A percentile compares a stretch with the other conserved stretches of the same genome.
Evolutionary conservation across 2,888 invertebrate genomes (phyloP).

Genomic region (Orthonevra nobilis): DNA sequence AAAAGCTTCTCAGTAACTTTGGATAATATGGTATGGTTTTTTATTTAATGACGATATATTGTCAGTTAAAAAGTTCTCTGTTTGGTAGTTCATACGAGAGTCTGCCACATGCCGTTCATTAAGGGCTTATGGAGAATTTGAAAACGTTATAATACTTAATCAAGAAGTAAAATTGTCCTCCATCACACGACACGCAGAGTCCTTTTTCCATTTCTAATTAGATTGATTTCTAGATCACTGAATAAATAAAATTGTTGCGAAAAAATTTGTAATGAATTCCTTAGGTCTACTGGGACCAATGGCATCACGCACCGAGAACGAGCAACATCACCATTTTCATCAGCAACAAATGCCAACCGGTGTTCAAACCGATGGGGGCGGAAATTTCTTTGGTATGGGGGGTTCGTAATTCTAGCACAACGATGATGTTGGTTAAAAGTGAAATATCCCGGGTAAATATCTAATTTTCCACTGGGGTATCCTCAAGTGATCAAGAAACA

Average conservation of each 20-base stretch:
- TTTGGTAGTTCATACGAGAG: no score
- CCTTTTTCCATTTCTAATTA: conserved; percentile 51
- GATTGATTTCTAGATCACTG: conserved; percentile 55
- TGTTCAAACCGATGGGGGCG: not conserved
- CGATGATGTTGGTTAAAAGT: conserved; percentile 66
- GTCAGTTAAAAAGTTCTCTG: no score
- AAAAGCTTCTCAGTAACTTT: no score
- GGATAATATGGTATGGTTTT: no score
- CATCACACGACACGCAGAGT: no score
- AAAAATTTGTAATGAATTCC: conserved; percentile 58
- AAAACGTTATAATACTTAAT: no score
- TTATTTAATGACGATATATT: no score
- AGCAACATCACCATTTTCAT: conserved; percentile 68
- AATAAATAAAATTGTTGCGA: conserved; percentile 56
- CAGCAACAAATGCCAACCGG: conserved; percentile 57
- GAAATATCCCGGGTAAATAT: conserved; percentile 68
- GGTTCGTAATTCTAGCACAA: conserved; percentile 29
- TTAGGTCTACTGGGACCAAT: conserved; percentile 61
- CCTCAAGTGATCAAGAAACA: conserved; percentile 80
- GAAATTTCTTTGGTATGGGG: not conserved
- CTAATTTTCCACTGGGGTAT: conserved; percentile 76
- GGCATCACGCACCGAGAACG: conserved; percentile 60
- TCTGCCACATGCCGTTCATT: no score
- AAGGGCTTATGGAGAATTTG: no score
- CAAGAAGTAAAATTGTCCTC: conserved; percentile 2